These are phyloP conservation scores for Pantelozetes paolii DNA, from an alignment of 2,888 invertebrate species.

Conservation along the genomic window DNA sequence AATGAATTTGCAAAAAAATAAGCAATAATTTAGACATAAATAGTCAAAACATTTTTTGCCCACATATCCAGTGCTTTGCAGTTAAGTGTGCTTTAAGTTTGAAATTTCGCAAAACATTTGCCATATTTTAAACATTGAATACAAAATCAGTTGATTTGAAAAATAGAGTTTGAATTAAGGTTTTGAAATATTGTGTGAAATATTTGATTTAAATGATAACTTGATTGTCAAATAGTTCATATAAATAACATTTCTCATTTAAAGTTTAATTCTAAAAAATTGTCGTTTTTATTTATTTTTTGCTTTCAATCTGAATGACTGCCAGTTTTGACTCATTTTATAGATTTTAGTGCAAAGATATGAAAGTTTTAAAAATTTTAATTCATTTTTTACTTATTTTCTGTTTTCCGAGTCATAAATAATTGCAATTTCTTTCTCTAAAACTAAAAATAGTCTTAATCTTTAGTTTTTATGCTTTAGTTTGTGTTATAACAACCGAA, in stretches of 20 bases:
- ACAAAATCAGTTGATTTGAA: too few relatives aligned
- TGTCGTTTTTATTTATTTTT: not conserved
- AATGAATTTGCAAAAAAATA: too few relatives aligned
- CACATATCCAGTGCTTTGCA: conserved; percentile 9
- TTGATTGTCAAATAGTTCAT: not conserved
- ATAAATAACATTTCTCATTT: not conserved
- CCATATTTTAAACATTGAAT: too few relatives aligned
- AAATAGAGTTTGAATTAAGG: too few relatives aligned
- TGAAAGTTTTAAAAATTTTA: not conserved
- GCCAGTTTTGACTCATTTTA: not conserved
- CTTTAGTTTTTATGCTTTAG: not conserved
- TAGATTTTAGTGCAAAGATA: not conserved
- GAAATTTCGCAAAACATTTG: not conserved
- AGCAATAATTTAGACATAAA: too few relatives aligned
- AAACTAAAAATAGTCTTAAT: not conserved
- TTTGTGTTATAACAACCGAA: not conserved
- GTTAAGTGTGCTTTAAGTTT: conserved; percentile 6
- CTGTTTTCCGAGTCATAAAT: not conserved
- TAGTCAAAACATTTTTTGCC: too few relatives aligned
- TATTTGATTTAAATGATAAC: not conserved
- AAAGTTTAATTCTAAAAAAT: too few relatives aligned
- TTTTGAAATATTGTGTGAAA: not conserved
- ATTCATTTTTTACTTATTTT: not conserved
- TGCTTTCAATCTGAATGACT: not conserved
- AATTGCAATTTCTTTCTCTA: not conserved